Conservation (phyloP, 2,113 vertebrate genomes). For the Macheiramphus alcinus region DNA sequence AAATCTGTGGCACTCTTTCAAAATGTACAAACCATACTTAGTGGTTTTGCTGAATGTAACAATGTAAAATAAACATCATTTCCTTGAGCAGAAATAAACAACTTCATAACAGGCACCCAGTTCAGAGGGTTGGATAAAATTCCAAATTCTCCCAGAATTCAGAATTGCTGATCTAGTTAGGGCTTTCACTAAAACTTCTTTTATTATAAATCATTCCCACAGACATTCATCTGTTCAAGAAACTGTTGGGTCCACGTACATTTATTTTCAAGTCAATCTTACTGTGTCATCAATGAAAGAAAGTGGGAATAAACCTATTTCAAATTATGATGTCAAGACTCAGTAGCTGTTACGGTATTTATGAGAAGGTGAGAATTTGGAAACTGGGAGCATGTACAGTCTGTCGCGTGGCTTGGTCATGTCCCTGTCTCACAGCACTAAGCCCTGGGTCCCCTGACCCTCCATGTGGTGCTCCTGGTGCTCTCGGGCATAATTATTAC, state of each 20-base stretch:
- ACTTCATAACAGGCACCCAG: not conserved
- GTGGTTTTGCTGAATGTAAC: not conserved
- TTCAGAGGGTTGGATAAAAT: not conserved
- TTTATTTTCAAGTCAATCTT: not conserved
- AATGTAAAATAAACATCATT: not conserved
- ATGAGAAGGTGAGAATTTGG: not conserved
- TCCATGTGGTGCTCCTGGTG: not conserved
- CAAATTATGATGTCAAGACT: not conserved
- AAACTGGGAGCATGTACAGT: not conserved
- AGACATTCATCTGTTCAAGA: not conserved
- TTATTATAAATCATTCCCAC: not conserved
- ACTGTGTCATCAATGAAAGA: not conserved
- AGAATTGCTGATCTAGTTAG: not conserved
- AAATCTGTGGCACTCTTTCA: not conserved
- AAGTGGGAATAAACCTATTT: not conserved
- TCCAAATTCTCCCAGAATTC: not conserved
- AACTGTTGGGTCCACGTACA: not conserved
- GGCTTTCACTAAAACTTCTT: not conserved
- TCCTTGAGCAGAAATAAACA: not conserved
- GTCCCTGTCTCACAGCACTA: not conserved
- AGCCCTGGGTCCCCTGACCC: not conserved
- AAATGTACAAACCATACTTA: not conserved
- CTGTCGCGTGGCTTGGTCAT: not conserved
- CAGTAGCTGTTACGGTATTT: accelerated
- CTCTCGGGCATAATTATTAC: not conserved